These are phyloP conservation scores for Syngnathoides biaculeatus DNA, from an alignment of 2,113 vertebrate species.

Conservation along the genomic window DNA sequence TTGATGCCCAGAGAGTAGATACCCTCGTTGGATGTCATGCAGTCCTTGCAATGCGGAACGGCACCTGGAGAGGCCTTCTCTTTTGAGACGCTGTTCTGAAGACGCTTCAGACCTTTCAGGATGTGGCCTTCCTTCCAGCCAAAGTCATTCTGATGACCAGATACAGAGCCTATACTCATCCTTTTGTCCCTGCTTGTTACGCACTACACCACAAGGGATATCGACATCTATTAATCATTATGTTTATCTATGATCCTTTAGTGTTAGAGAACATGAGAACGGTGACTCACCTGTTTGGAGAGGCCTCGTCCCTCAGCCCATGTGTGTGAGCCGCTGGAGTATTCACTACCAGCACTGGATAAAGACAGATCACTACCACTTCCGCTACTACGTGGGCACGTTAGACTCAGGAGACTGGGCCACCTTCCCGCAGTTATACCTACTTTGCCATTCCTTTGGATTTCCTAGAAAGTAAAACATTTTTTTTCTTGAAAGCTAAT, in stretches of 20 bases:
- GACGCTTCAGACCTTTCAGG: constrained; percentile 83
- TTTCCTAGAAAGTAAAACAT: constrained; percentile 71
- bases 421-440: constrained; percentile 71
- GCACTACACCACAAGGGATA: constrained; percentile 62
- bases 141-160: constrained; percentile 80
- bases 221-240: not conserved
- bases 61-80: constrained; percentile 75
- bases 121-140: constrained; percentile 87
- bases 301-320: constrained; percentile 79
- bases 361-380: constrained; percentile 85
- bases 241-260: too few species aligned
- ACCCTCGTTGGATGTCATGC: constrained; percentile 91
- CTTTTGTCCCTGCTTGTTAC: constrained; percentile 82
- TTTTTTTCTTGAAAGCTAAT: not conserved
- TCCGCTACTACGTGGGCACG: constrained; percentile 81
- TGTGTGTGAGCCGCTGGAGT: constrained; percentile 85
- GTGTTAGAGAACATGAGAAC: not conserved
- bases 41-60: constrained; percentile 86
- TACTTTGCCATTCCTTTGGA: constrained; percentile 78
- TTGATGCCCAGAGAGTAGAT: constrained; percentile 87
- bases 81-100: constrained; percentile 79
- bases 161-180: constrained; percentile 77
- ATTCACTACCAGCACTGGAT: constrained; percentile 85
- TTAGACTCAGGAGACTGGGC: constrained; percentile 73
- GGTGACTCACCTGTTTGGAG: constrained; percentile 75